Evolutionary conservation across 2,113 vertebrate species (phyloP), one percentile per base, ranked within the genome.

Genomic region (Xenopus borealis): DNA sequence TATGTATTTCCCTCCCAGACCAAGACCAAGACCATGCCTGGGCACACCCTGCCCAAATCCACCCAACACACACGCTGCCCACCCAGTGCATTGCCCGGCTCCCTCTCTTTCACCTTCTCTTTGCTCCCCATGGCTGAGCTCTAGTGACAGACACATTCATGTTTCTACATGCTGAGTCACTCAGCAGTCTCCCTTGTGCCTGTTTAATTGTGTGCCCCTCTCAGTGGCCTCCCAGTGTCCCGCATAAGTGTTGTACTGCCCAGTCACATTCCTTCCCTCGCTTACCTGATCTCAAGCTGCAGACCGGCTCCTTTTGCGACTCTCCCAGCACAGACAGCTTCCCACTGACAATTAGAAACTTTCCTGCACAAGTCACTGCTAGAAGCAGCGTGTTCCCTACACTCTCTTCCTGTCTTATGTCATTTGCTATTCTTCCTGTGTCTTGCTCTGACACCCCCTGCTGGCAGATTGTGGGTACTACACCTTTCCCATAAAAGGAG

Each of bases 361-460:
- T 75, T 11, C 46, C 73, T 8, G 59, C 46, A 18, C 18, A 10
- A 57, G 33, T 18, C 46, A 57, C 17, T 10, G 14, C 27, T 13
- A 3, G 11, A 40, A 17, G 62, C 71, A 66, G 62, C 45, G 71
- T 59, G 53, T 64, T 59, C 18, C 18, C 40, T 27, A 17, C 71
- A 46, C 66, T 67, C 27, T 30, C 67, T 77, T 77, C 74, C 74
- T 46, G 67, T 64, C 59, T 65, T 19, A 63, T 76, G 67, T 77
- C 74, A 77, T 53, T 23, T 58, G 46, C 12, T 45, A 58, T 6
- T 69, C 46, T 57, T 12, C 50, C 66, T 27, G 23, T 27, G 23
- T 3, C 57, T 61, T 53, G 59, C 46, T 64, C 59, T 57, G 46
- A 67, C 23, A n/a, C 66, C 74, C 53, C 74, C 74, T 77, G 55